Evolutionary conservation across 2,888 invertebrate species (phyloP), one percentile per base, ranked within the genome.

Genomic region (Frankliniella intonsa): DNA sequence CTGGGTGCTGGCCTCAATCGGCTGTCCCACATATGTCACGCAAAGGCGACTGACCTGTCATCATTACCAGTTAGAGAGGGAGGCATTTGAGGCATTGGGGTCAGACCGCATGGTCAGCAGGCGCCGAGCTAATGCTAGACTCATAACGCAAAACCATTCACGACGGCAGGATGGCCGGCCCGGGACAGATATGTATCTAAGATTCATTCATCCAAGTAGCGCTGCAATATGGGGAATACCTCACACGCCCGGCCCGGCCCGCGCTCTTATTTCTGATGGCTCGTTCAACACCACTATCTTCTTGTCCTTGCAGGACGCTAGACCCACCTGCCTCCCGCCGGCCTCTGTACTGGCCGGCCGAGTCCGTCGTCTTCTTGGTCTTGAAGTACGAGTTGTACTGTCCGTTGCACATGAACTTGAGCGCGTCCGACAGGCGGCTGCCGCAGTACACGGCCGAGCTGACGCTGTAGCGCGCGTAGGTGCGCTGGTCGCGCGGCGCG

Each of bases 401-500:
- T 38, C 88, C 88, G 80, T 86, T 85, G 84, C 89, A 89, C 49
- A 89, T 84, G n/a, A 86, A 83, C 81, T 86, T 86, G 38, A 89
- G 84, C 10, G 87, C 86, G 83, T 86, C 86, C 11, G 89, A 86
- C 49, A 89, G 85, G 81, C 86, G 84, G 81, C 85, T 85, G 80
- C 89, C 89, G 84, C 89, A 89, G 84, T 88, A 88, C 82, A 86
- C 86, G 69, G 19, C 62, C 7, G 69, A n/a, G 69, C 69, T 76
- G 38, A 38, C 38, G 38, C 38, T 38, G 38, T 38, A 38, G 69
- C 69, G 22, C 11, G 69, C 22, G 62, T 62, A 62, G 69, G 69
- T 76, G 22, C 69, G 69, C 11, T 7, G 11, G 69, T 76, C 69
- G 12, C 69, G 22, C 69, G 22, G 69, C 25, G 69, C 69, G 2